Evolutionary conservation across 1,140 invertebrate genomes (phyloP), one percentile per base, ranked within the genome.

Genomic region (Neodiprion lecontei): DNA sequence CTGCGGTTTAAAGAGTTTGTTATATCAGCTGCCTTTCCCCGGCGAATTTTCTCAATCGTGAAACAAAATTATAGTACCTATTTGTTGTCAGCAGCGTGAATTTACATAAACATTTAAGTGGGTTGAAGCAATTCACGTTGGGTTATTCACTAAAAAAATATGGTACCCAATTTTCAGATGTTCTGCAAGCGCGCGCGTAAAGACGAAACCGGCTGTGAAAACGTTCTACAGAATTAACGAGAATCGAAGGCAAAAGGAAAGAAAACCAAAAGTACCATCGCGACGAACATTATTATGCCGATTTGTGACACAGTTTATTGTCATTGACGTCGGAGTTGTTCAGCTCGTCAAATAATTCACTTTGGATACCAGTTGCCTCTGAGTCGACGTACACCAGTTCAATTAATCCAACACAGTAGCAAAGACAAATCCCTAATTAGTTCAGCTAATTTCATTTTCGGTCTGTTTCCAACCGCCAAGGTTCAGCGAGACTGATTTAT

Each of bases 321-420:
- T 5, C 53, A 61, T 61, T 61, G 53, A 61, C 53, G 53, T 9
- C 53, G 53, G 67, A 69, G 21, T 12, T 48, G 70, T 40, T 71
- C 48, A 40, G 47, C 14, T 11, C 70, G 70, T 21, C n/a, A 71
- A 71, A 71, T 71, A 40, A 23, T 48, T 71, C 70, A 71, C 47
- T 78, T 78, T 69, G 77, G 70, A 70, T 70, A 78, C 53, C 53
- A 61, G 53, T 61, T 53, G 67, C 65, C 61, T 72, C 75, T 69
- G 72, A 79, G 68, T 48, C 71, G 21, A 17, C 21, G 21, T 69
- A 23, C 11, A 14, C 67, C 61, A 14, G 67, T 73, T 69, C 67
- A 84, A 84, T 84, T 82, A 81, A 84, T 80, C 80, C 82, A 79
- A 84, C 82, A 82, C 82, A 84, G 80, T 85, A 85, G 81, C 82